Conservation (phyloP, 37 sponge, comb jelly and placozoan species). For the Aplysina aerophoba region DNA sequence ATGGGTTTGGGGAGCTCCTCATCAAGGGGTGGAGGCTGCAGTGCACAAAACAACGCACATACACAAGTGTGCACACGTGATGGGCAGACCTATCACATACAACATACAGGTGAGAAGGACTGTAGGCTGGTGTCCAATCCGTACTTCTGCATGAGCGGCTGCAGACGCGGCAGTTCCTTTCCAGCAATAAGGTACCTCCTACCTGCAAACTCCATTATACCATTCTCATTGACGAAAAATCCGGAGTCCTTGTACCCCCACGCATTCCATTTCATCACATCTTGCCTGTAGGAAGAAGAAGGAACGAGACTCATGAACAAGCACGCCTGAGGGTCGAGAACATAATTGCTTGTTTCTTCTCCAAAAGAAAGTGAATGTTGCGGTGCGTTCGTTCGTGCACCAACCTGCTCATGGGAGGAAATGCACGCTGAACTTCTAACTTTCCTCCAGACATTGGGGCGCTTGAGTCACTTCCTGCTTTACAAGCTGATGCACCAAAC, state of each 20-base stretch:
- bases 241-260: conserved; percentile 96
- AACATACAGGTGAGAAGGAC: conserved; percentile 75
- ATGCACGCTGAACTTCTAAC: conserved; percentile 71
- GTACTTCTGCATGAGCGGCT: conserved; percentile 54
- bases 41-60: background rate
- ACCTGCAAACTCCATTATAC: conserved; percentile 59
- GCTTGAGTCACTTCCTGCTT: conserved; percentile 36
- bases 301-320: background rate
- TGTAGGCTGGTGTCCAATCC: conserved; percentile 59
- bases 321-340: too few species aligned
- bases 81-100: background rate
- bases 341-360: too few species aligned
- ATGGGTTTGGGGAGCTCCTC: conserved; percentile 67
- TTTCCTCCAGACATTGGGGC: conserved; percentile 81
- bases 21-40: conserved; percentile 66
- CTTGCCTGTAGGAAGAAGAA: conserved; percentile 53
- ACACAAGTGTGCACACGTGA: background rate
- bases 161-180: conserved; percentile 50
- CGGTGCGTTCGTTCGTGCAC: too few species aligned
- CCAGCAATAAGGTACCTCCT: conserved; percentile 80
- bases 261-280: conserved; percentile 95
- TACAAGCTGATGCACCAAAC: background rate
- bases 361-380: too few species aligned
- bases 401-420: conserved; percentile 44
- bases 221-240: conserved; percentile 72